A percentile compares a stretch with the other conserved stretches of the same genome.
Conservation (phyloP, 2,113 vertebrate species). For the Tyrannus savana region DNA sequence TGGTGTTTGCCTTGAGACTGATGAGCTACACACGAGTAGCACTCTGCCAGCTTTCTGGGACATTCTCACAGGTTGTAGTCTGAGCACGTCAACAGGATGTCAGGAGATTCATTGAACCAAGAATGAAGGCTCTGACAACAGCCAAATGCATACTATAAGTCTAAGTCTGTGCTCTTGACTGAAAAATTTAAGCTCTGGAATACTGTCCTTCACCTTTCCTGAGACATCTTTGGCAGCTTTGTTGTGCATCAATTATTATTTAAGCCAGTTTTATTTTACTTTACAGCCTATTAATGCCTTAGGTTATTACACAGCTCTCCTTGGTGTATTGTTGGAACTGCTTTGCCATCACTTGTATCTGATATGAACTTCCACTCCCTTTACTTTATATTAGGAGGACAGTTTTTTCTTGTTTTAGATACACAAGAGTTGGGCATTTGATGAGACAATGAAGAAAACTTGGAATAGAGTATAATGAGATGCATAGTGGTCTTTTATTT, state of each 20-base stretch:
- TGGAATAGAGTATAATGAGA: not conserved
- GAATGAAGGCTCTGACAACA: constrained; percentile 20
- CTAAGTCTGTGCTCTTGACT: not conserved
- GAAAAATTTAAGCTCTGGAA: not conserved
- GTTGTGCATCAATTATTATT: not conserved
- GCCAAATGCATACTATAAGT: not conserved
- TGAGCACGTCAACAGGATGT: not conserved
- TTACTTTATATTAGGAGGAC: not conserved
- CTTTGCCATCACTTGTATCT: not conserved
- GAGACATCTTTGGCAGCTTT: not conserved
- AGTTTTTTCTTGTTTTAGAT: not conserved
- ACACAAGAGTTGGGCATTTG: not conserved
- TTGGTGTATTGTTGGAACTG: not conserved
- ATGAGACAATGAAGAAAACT: not conserved
- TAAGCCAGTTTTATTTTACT: not conserved
- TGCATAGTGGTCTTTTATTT: not conserved
- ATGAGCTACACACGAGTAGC: not conserved
- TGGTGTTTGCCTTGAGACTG: not conserved
- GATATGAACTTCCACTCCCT: not conserved
- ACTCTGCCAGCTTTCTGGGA: not conserved
- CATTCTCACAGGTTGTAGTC: accelerated
- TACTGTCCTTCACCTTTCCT: not conserved
- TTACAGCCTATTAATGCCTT: not conserved
- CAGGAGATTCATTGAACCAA: not conserved
- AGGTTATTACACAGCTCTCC: not conserved